Conservation (phyloP, 2,888 invertebrate genomes). For the Pantelozetes paolii region DNA sequence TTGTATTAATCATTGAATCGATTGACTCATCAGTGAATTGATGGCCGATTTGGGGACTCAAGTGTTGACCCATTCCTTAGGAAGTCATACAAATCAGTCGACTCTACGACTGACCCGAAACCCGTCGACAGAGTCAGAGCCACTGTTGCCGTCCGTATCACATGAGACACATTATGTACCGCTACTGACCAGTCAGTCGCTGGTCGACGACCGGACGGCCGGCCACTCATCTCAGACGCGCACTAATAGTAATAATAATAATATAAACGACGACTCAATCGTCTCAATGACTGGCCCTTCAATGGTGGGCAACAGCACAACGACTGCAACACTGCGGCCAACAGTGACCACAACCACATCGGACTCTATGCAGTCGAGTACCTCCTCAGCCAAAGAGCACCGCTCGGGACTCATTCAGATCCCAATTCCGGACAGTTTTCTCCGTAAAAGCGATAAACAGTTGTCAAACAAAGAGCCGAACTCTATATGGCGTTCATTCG, state of each 20-base stretch:
- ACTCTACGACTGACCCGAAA: constrained; percentile 10
- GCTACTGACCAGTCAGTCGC: constrained; percentile 15
- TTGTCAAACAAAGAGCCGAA: constrained; percentile 22
- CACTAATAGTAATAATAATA: constrained; percentile 12
- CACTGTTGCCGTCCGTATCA: constrained; percentile 38
- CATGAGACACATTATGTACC: constrained; percentile 38
- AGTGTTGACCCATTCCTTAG: not conserved
- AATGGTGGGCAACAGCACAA: constrained; percentile 23
- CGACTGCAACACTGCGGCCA: constrained; percentile 14
- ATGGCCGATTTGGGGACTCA: constrained; percentile 24
- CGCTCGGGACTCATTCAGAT: constrained; percentile 23
- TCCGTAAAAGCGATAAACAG: not conserved
- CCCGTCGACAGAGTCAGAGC: constrained; percentile 31
- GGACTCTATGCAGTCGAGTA: not conserved
- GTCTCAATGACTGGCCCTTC: not conserved
- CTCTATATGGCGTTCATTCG: constrained; percentile 45
- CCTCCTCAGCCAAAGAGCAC: constrained; percentile 7
- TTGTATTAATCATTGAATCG: not conserved
- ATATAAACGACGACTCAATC: not conserved
- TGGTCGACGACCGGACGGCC: not conserved
- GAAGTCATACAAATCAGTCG: not conserved
- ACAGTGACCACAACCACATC: constrained; percentile 26
- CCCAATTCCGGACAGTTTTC: constrained; percentile 6
- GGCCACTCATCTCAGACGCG: not conserved
- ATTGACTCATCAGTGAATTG: not conserved